Conservation (phyloP, 2,113 vertebrate genomes). For the Notarius lentiginosus region DNA sequence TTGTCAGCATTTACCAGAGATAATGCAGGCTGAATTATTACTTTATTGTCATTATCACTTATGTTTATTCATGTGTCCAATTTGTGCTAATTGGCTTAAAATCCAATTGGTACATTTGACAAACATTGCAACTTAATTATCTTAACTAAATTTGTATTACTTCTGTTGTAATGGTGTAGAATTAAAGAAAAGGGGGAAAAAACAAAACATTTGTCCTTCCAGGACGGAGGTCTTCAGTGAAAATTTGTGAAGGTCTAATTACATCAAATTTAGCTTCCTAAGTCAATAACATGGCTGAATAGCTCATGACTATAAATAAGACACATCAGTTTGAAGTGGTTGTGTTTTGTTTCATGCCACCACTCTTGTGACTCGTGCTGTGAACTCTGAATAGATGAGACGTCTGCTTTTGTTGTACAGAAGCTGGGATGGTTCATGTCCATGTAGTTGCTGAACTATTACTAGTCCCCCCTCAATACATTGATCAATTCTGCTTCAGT, state of each 20-base stretch:
- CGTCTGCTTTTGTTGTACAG: background rate
- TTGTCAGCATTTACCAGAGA: background rate
- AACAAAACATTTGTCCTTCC: background rate
- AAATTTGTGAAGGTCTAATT: background rate
- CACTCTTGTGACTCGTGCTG: background rate
- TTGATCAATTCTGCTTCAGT: background rate
- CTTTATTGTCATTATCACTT: background rate
- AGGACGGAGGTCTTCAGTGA: background rate
- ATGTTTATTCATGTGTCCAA: background rate
- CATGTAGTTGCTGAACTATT: background rate
- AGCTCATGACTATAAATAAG: conserved; percentile 15
- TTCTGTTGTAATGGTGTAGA: background rate
- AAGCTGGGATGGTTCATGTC: background rate
- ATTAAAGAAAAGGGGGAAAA: background rate
- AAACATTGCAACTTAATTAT: background rate
- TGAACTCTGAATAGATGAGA: background rate
- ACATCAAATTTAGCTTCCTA: background rate
- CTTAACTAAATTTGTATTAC: background rate
- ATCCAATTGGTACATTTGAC: background rate
- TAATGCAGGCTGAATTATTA: background rate
- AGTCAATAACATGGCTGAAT: background rate
- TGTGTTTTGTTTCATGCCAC: background rate
- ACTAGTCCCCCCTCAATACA: background rate
- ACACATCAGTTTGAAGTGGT: background rate
- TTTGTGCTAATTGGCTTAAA: background rate